A percentile compares a stretch with the other conserved stretches of the same genome.
phyloP scores from a whole-genome alignment of 2,888 invertebrate species.

The Conus canariensis region DNA sequence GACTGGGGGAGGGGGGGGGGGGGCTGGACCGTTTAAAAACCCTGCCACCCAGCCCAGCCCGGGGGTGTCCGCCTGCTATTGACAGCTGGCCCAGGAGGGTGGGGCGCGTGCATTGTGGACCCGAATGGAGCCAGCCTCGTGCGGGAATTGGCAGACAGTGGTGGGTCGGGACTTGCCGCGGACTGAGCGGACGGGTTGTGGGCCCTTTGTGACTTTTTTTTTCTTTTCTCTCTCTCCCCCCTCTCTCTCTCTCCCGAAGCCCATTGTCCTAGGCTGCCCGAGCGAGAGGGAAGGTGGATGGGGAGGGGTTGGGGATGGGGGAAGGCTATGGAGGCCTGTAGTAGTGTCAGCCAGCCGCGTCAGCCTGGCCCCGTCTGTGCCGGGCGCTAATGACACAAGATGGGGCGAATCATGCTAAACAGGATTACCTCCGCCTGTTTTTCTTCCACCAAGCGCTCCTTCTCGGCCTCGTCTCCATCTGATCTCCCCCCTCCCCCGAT shows the following conservation, averaged over 20 bases:
- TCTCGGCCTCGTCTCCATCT: background rate
- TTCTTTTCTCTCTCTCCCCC: background rate
- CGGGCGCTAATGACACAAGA: slow-evolving; percentile 43
- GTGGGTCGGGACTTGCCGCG: background rate
- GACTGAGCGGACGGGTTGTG: slow-evolving; percentile 14
- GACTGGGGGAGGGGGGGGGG: background rate
- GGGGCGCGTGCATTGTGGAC: slow-evolving; percentile 19
- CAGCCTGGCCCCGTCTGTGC: slow-evolving; percentile 15
- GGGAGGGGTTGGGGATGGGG: too few relatives aligned
- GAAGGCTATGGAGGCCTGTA: too few relatives aligned
- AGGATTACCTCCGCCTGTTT: slow-evolving; percentile 42
- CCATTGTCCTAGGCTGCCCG: background rate
- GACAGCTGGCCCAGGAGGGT: slow-evolving; percentile 33
- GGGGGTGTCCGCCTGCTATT: slow-evolving; percentile 35
- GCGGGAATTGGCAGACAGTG: slow-evolving; percentile 24
- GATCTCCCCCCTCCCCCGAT: too few relatives aligned
- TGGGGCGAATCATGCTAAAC: slow-evolving; percentile 41
- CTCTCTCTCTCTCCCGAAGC: background rate
- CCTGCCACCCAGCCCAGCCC: background rate
- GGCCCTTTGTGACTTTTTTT: slow-evolving; percentile 3
- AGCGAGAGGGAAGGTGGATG: background rate
- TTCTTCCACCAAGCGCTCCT: slow-evolving; percentile 18
- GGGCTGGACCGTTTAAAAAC: background rate
- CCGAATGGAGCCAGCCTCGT: background rate
- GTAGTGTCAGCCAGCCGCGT: slow-evolving; percentile 31